These are phyloP conservation scores for Hylaeus volcanicus DNA, from an alignment of 1,140 invertebrate species.

Conservation along the genomic window DNA sequence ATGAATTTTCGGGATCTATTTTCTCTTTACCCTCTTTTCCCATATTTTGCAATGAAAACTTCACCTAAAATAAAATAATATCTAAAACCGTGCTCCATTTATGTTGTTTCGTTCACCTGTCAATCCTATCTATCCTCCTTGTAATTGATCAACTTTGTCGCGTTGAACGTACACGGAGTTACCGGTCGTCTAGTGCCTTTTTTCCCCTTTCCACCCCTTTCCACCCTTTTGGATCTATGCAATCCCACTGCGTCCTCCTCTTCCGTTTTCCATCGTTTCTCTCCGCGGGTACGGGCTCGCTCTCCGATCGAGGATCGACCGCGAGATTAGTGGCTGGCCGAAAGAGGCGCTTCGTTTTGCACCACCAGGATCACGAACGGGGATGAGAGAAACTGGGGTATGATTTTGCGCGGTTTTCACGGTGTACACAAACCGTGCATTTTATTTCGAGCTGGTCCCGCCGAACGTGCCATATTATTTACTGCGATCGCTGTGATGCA, in stretches of 20 bases:
- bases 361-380: not conserved
- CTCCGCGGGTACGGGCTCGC: constrained; percentile 13
- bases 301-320: constrained; percentile 33
- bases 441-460: not conserved
- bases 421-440: not conserved
- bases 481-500: not conserved
- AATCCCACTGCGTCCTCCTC: not conserved
- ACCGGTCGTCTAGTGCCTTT: constrained; percentile 3
- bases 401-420: constrained; percentile 37
- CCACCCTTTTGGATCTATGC: not conserved
- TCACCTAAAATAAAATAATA: too few relatives aligned
- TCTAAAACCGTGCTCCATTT: not conserved
- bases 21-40: too few relatives aligned
- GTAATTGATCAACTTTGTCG: constrained; percentile 48
- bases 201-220: not conserved
- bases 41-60: too few relatives aligned
- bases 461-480: not conserved
- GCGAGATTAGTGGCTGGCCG: constrained; percentile 38
- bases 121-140: not conserved
- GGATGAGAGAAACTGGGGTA: not conserved
- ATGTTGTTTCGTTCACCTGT: not conserved
- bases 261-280: not conserved
- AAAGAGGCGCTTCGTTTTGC: constrained; percentile 24
- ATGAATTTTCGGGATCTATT: too few relatives aligned
- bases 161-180: constrained; percentile 39